A percentile compares a stretch with the other conserved stretches of the same genome.
Conservation (phyloP, 2,113 vertebrate genomes). For the Serilophus lunatus region DNA sequence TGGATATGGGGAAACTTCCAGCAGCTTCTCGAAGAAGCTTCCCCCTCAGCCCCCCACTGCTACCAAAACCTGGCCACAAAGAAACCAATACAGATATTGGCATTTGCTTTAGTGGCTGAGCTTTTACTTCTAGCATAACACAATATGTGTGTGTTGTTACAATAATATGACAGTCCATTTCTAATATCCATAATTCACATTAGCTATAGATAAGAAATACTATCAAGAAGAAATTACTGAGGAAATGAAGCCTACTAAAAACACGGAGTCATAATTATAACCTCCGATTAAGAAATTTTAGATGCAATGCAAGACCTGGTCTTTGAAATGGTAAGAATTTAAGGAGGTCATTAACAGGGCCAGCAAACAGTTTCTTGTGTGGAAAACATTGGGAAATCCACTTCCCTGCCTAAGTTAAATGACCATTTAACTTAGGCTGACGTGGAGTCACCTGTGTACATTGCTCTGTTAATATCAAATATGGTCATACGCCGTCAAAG, state of each 20-base stretch:
- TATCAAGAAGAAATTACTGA: background rate
- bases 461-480: background rate
- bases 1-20: no score
- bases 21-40: no score
- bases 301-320: background rate
- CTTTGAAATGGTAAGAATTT: background rate
- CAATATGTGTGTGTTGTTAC: background rate
- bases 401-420: background rate
- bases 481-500: background rate
- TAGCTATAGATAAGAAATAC: background rate
- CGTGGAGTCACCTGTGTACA: rapidly evolving
- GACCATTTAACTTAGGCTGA: background rate
- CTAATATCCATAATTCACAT: background rate
- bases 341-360: background rate
- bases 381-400: background rate
- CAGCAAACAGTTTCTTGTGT: background rate
- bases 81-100: no score
- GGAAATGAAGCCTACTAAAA: background rate
- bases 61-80: no score
- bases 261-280: background rate
- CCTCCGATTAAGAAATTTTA: background rate
- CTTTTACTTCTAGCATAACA: background rate
- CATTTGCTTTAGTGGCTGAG: no score
- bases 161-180: background rate
- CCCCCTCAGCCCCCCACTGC: no score